phyloP scores from a whole-genome alignment of 2,113 vertebrate species.

The Martes martes region DNA sequence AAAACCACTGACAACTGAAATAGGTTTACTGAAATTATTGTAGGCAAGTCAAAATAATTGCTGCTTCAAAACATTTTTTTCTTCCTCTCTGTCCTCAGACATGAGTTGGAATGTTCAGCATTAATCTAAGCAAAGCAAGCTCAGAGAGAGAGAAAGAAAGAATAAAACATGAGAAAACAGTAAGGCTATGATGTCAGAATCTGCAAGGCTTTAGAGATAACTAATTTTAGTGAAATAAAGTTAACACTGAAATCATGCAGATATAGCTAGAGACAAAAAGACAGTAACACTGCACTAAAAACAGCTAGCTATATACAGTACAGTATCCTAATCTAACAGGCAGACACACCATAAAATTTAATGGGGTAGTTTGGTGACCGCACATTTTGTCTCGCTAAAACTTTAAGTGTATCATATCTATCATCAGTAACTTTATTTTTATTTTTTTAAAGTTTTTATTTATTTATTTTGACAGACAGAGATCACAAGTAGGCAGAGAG shows the following conservation, averaged over 20 bases:
- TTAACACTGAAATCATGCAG: background rate
- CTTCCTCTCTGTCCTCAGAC: background rate
- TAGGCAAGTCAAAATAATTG: conserved; percentile 26
- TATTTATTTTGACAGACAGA: no score
- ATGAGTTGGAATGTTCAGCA: conserved; percentile 7
- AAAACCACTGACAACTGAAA: conserved; percentile 40
- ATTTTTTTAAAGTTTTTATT: no score
- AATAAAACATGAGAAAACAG: background rate
- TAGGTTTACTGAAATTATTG: conserved; percentile 22
- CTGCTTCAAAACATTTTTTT: background rate
- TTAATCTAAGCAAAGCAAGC: conserved; percentile 14
- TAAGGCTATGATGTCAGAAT: background rate
- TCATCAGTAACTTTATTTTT: conserved; percentile 42
- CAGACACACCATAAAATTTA: conserved; percentile 35
- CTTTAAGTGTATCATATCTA: background rate
- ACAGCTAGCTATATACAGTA: background rate
- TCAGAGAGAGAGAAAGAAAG: background rate
- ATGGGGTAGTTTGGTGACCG: conserved; percentile 9
- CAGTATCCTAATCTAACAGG: background rate
- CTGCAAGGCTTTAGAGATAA: background rate
- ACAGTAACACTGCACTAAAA: background rate
- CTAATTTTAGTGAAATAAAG: conserved; percentile 23
- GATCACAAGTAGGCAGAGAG: no score
- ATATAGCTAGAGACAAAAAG: background rate
- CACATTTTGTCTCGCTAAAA: conserved; percentile 35